phyloP scores from a whole-genome alignment of 2,888 invertebrate genomes.

The Anoplius nigerrimus region DNA sequence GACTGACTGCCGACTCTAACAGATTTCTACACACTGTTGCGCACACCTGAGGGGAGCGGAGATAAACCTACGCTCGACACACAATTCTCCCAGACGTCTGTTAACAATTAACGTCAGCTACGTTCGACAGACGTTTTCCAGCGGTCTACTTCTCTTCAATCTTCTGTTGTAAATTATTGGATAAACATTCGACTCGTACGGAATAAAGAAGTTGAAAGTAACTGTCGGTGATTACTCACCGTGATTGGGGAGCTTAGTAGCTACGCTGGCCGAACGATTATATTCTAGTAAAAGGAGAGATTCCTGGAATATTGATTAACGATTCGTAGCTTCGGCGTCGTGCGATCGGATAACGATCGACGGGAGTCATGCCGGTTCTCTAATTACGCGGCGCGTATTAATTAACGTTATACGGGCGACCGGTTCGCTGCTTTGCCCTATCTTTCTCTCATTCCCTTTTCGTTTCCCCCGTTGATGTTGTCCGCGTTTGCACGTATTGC shows the following conservation, averaged over 20 bases:
- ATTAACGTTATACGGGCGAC: slow-evolving; percentile 56
- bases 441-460: no score
- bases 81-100: slow-evolving; percentile 12
- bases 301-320: slow-evolving; percentile 55
- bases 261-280: no score
- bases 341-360: slow-evolving; percentile 56
- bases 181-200: no score
- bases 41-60: neutral
- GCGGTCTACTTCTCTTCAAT: no score
- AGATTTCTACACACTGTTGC: neutral
- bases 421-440: slow-evolving; percentile 23
- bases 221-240: no score
- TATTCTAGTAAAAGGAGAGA: neutral
- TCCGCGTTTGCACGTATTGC: no score
- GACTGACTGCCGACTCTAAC: neutral
- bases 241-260: no score
- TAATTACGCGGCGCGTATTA: slow-evolving; percentile 55
- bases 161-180: no score
- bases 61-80: neutral
- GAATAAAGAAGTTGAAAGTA: no score
- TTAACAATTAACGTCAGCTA: slow-evolving; percentile 42
- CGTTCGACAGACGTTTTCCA: no score
- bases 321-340: slow-evolving; percentile 42
- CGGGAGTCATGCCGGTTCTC: slow-evolving; percentile 44
- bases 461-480: no score